Evolutionary conservation across 2,797 vertebrate genomes (phyloP).

Genomic region (Rhodeus uyekii): DNA sequence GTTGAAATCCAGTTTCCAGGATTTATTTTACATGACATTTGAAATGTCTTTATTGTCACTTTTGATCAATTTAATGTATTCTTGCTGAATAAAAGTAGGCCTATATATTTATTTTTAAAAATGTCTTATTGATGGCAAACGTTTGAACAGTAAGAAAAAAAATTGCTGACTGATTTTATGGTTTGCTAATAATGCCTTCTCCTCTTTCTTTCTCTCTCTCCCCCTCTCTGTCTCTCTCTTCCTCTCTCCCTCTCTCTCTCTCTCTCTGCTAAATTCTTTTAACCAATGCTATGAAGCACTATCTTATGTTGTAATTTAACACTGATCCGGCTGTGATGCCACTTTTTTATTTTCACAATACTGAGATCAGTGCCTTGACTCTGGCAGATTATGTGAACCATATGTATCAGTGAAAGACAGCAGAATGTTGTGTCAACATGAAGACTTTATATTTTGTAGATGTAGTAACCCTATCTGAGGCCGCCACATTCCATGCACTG

Average conservation of each 20-base stretch:
- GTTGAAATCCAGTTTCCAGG: background rate
- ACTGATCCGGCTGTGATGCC: background rate
- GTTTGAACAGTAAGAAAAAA: background rate
- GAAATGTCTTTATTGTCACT: background rate
- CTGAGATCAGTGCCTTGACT: slow-evolving; percentile 11
- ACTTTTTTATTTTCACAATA: slow-evolving; percentile 27
- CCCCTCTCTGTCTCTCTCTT: background rate
- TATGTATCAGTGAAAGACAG: slow-evolving; percentile 21
- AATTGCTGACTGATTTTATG: background rate
- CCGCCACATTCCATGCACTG: background rate
- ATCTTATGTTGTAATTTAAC: background rate
- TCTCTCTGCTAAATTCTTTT: background rate
- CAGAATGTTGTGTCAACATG: slow-evolving; percentile 20
- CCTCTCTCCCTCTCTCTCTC: background rate
- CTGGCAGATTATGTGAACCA: background rate
- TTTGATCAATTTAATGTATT: background rate
- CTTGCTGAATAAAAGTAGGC: no score
- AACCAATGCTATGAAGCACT: background rate
- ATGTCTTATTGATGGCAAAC: background rate
- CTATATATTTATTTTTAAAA: background rate
- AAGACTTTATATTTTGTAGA: slow-evolving; percentile 12
- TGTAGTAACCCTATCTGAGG: slow-evolving; percentile 17
- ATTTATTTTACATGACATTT: background rate
- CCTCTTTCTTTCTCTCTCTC: background rate
- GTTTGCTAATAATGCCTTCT: background rate